Base-by-base conservation (phyloP, 2,888 invertebrate genomes). In the Homarus gammarus region DNA sequence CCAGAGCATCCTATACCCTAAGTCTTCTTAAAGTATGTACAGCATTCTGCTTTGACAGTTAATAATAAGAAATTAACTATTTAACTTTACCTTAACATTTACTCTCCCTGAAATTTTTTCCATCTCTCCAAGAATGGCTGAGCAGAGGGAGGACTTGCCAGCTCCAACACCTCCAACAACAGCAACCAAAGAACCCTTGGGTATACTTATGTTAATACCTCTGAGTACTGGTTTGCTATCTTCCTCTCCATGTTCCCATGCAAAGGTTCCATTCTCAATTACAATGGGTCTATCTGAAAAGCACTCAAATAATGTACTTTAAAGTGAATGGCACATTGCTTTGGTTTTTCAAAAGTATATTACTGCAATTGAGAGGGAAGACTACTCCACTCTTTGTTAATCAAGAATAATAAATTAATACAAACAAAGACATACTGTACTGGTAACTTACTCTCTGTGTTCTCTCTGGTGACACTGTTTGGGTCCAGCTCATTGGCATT, bases 401-500 rank as follows among this genome's bases (percentile, higher is more conserved):
- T 22, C 56, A 56, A 56, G 22, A 56, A 56, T 56, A 1, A 56
- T 5, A 22, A 18, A 10, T 56, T 18, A 56, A 56, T n/a, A 18
- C 22, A 56, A 56, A 12, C 3, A 56, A 56, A 49, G 49, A 15
- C 56, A 56, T 5, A n/a, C n/a, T n/a, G n/a, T n/a, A n/a, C n/a
- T n/a, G n/a, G n/a, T n/a, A 10, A 95, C 95, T 95, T 95, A 97
- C 97, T 95, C 95, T 97, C 96, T 92, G 95, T 95, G 79, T 95
- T 93, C 93, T 97, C 96, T 93, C 97, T 97, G 89, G 95, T 95
- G 0, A 98, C 96, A 92, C 96, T 96, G 92, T 95, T 94, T 1
- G 96, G 96, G 94, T 98, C 97, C 92, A 99, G 94, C 94, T 99
- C 99, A 93, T 98, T 98, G 92, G 96, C 96, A 93, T 97, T 98